Conservation (phyloP, 2,113 vertebrate species). For the Pygathrix nemaeus region DNA sequence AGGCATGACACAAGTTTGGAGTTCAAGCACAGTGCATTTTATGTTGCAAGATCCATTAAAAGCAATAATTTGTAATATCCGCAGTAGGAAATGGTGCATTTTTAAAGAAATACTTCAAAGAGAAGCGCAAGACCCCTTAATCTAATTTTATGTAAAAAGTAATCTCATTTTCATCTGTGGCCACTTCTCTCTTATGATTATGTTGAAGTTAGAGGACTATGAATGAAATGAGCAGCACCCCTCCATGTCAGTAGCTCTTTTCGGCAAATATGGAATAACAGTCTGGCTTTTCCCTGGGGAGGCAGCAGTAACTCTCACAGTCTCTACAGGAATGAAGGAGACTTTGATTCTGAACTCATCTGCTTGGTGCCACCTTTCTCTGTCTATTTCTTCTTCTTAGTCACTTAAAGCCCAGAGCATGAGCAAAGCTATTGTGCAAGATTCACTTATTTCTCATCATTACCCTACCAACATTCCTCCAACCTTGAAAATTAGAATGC, state of each 20-base stretch:
- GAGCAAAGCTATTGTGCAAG: background rate
- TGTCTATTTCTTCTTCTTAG: background rate
- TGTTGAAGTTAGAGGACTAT: background rate
- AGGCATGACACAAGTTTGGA: constrained; percentile 38
- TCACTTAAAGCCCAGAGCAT: background rate
- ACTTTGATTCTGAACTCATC: background rate
- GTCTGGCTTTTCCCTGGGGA: background rate
- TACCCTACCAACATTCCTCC: background rate
- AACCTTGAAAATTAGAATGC: background rate
- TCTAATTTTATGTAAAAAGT: constrained; percentile 23
- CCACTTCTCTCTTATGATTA: background rate
- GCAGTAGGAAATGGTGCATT: background rate
- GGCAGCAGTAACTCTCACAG: background rate
- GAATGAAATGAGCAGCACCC: background rate
- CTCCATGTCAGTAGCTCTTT: background rate
- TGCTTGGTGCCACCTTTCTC: background rate
- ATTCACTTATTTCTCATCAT: background rate
- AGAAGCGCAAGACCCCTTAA: constrained; percentile 5
- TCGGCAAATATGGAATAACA: background rate
- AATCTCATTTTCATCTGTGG: background rate
- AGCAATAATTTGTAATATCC: background rate
- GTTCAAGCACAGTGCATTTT: background rate
- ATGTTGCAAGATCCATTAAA: constrained; percentile 53
- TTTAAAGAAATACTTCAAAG: constrained; percentile 32
- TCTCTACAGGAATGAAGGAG: background rate